Conservation (phyloP, 2,113 vertebrate species). For the Zosterops lateralis region DNA sequence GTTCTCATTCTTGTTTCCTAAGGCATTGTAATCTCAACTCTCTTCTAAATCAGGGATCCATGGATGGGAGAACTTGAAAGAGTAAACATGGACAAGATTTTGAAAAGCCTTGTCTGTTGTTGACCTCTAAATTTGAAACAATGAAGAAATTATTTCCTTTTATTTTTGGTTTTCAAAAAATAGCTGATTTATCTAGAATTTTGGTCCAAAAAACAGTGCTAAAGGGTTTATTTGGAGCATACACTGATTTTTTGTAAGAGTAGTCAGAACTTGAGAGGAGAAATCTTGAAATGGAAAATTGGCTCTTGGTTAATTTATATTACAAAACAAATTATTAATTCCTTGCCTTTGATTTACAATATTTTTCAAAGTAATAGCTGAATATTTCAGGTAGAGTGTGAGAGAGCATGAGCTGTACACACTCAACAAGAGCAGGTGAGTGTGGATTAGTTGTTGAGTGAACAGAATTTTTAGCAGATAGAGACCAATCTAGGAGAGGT, state of each 20-base stretch:
- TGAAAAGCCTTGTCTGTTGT: background rate
- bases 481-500: background rate
- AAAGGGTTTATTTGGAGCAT: background rate
- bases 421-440: background rate
- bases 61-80: background rate
- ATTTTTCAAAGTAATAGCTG: background rate
- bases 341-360: background rate
- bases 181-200: background rate
- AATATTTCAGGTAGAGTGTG: background rate
- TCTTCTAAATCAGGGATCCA: background rate
- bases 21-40: background rate
- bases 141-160: background rate
- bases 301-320: background rate
- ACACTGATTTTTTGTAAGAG: background rate
- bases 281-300: background rate
- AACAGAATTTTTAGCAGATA: background rate
- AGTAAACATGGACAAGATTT: background rate
- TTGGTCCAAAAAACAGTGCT: background rate
- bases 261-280: background rate
- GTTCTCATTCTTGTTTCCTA: background rate
- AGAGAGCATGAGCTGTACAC: background rate
- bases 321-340: background rate
- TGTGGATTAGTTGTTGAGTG: background rate
- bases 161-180: background rate
- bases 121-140: background rate